Evolutionary conservation across 2,797 vertebrate genomes (phyloP).

Genomic region (Paguma larvata): DNA sequence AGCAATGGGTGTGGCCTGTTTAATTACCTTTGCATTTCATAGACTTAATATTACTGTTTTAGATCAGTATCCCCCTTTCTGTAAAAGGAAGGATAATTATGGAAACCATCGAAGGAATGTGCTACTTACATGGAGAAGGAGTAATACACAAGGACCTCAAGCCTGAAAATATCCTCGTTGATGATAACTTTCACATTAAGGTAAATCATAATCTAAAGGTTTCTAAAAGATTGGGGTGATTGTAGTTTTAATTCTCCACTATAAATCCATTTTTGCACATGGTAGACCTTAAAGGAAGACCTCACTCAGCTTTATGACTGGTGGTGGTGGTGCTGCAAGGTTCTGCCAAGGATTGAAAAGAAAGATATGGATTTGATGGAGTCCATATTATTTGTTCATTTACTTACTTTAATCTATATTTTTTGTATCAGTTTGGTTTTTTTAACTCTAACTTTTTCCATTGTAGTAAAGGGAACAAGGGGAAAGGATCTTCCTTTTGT

Average conservation of each 20-base stretch:
- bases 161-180: conserved; percentile 97
- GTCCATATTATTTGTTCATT: neutral
- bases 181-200: conserved; percentile 96
- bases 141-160: conserved; percentile 98
- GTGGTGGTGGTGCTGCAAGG: rapidly evolving
- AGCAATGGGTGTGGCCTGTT: neutral
- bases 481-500: neutral
- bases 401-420: neutral
- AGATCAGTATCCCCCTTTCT: conserved; percentile 93
- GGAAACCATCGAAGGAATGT: conserved; percentile 97
- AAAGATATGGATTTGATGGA: neutral
- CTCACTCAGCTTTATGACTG: neutral
- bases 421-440: conserved; percentile 2
- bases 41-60: conserved; percentile 62
- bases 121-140: conserved; percentile 92
- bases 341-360: neutral
- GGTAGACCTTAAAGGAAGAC: neutral
- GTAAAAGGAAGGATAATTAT: conserved; percentile 94
- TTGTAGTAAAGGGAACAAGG: neutral
- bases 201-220: conserved; percentile 83
- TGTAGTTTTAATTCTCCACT: neutral
- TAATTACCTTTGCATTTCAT: neutral
- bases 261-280: neutral
- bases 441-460: neutral
- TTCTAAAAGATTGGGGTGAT: neutral